These are phyloP conservation scores for Phaethornis superciliosus DNA, from an alignment of 2,113 vertebrate species.

Conservation along the genomic window DNA sequence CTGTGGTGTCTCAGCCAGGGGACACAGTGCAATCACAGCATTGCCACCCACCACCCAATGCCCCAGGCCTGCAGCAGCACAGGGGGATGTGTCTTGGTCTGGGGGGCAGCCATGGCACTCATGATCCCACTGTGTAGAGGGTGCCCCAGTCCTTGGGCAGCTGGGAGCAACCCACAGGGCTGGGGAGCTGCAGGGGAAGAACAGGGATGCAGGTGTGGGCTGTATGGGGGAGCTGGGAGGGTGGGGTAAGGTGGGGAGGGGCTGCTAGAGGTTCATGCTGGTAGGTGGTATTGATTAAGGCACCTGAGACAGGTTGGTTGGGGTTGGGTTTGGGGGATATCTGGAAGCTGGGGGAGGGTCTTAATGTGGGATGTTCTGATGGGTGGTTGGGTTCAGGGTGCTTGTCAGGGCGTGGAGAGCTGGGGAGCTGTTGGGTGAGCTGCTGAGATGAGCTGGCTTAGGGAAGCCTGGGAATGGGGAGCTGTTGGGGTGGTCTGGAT, in stretches of 20 bases:
- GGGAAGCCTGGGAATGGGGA: background rate
- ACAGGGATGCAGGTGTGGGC: background rate
- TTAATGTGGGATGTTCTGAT: background rate
- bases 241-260: background rate
- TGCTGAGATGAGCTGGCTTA: background rate
- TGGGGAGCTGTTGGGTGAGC: background rate
- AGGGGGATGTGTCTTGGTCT: too few relatives aligned
- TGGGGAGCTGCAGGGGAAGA: background rate
- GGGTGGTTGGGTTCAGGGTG: background rate
- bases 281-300: background rate
- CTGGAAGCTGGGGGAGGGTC: background rate
- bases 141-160: background rate
- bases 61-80: background rate
- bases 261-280: fast-evolving
- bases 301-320: background rate
- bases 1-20: background rate
- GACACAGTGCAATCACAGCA: fast-evolving
- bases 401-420: fast-evolving
- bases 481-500: background rate
- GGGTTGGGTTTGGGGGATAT: background rate
- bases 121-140: background rate
- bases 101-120: background rate
- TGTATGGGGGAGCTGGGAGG: background rate
- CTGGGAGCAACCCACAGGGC: background rate
- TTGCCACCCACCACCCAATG: fast-evolving